These are phyloP conservation scores for Parapsyche elsis DNA, from an alignment of 1,140 invertebrate species.

Conservation along the genomic window DNA sequence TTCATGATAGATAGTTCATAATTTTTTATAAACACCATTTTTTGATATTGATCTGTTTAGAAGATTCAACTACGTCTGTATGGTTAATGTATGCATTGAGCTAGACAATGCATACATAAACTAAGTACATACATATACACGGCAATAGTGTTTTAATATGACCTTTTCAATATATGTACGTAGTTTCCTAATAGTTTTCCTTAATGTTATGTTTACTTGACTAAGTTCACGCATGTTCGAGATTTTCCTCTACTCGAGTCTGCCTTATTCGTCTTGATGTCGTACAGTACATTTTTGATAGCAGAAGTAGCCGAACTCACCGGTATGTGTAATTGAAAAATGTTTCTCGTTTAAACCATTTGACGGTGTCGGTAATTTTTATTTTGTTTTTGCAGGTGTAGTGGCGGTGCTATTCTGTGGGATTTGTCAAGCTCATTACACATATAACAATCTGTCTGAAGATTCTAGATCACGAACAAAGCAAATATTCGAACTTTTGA, in stretches of 20 bases:
- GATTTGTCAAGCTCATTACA: constrained; percentile 99
- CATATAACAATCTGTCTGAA: constrained; percentile 95
- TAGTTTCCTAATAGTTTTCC: constrained; percentile 36
- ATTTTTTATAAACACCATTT: no score
- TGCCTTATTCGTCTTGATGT: constrained; percentile 96
- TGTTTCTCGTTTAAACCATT: not conserved
- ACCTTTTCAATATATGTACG: not conserved
- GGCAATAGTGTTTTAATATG: no score
- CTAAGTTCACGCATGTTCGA: constrained; percentile 93
- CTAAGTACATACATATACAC: no score
- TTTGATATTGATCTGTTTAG: no score
- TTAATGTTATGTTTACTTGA: constrained; percentile 72
- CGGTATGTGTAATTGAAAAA: constrained; percentile 70
- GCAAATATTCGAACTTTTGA: constrained; percentile 93
- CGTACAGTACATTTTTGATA: constrained; percentile 96
- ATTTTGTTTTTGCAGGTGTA: constrained; percentile 73
- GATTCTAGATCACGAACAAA: constrained; percentile 92
- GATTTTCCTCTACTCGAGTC: constrained; percentile 97
- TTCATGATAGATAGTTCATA: no score
- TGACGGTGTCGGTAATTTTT: not conserved
- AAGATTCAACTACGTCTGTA: no score
- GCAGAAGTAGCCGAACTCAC: constrained; percentile 96
- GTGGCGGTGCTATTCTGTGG: constrained; percentile 98
- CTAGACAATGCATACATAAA: no score
- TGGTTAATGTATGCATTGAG: no score